These are phyloP conservation scores for Rhizoglyphus robini DNA, from an alignment of 1,140 invertebrate genomes.

Conservation along the genomic window DNA sequence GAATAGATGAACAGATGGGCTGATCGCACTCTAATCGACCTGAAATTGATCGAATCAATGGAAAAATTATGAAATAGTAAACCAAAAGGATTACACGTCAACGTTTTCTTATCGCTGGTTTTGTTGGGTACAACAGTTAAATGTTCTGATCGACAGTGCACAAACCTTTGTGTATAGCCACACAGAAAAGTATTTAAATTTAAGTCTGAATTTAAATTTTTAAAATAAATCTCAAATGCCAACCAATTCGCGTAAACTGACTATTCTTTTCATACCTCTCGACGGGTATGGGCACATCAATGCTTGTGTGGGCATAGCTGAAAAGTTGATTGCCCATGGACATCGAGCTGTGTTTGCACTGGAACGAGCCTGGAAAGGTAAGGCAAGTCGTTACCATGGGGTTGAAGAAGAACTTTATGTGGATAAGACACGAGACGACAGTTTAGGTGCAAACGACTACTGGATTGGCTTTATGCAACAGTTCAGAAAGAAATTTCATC, in stretches of 20 bases:
- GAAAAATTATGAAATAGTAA: no score
- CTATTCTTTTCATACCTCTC: background rate
- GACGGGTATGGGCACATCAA: background rate
- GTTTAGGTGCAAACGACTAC: background rate
- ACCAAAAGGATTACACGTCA: no score
- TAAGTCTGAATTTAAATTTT: no score
- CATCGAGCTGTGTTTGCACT: conserved; percentile 5
- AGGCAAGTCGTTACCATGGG: background rate
- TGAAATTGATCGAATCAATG: no score
- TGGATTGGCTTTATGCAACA: conserved; percentile 8
- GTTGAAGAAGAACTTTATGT: conserved; percentile 7
- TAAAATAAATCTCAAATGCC: no score
- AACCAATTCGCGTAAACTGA: background rate
- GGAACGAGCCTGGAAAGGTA: conserved; percentile 10
- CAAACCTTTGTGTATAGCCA: no score
- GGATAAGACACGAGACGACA: background rate
- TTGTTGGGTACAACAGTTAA: no score
- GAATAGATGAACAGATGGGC: no score
- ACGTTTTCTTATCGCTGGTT: no score
- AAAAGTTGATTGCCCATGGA: background rate
- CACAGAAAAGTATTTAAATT: no score
- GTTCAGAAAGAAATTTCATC: background rate
- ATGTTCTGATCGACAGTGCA: no score
- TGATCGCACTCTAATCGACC: no score
- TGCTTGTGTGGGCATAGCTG: conserved; percentile 14